phyloP scores from a whole-genome alignment of 1,140 invertebrate genomes.

The Lithobius niger region DNA sequence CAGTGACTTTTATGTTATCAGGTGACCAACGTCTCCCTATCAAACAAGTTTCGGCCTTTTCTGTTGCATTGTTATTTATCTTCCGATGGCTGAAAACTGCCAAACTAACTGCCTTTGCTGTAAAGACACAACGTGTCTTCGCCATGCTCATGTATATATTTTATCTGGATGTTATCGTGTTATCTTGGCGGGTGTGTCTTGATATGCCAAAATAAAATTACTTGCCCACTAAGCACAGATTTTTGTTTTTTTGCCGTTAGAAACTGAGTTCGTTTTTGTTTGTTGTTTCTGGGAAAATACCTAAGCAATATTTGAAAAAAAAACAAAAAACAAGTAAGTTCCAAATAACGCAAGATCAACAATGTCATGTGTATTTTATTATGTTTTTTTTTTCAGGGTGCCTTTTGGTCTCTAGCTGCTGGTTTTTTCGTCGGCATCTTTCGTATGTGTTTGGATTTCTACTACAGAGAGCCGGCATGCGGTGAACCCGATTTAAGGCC shows the following conservation, averaged over 20 bases:
- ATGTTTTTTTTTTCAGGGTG: conserved; percentile 25
- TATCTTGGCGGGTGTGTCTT: too few species aligned
- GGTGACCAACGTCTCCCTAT: too few species aligned
- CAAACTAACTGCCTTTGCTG: too few species aligned
- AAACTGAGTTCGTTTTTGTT: not conserved
- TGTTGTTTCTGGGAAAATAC: not conserved
- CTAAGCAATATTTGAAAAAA: not conserved
- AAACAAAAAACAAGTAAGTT: not conserved
- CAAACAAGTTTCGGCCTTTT: too few species aligned
- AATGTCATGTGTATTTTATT: not conserved
- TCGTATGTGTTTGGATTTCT: conserved; percentile 27
- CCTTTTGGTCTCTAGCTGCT: conserved; percentile 32
- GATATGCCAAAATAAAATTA: not conserved
- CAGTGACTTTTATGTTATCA: too few species aligned
- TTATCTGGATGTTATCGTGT: too few species aligned
- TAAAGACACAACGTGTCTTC: too few species aligned
- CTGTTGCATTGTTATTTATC: too few species aligned
- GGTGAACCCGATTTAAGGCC: conserved; percentile 25
- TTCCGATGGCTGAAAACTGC: too few species aligned
- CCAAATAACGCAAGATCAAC: not conserved
- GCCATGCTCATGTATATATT: too few species aligned
- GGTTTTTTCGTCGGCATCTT: conserved; percentile 29
- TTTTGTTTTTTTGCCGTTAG: not conserved
- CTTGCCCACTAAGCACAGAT: not conserved
- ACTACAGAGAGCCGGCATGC: conserved; percentile 23